phyloP scores from a whole-genome alignment of 2,797 vertebrate species.

The Toxotes lorentzi region DNA sequence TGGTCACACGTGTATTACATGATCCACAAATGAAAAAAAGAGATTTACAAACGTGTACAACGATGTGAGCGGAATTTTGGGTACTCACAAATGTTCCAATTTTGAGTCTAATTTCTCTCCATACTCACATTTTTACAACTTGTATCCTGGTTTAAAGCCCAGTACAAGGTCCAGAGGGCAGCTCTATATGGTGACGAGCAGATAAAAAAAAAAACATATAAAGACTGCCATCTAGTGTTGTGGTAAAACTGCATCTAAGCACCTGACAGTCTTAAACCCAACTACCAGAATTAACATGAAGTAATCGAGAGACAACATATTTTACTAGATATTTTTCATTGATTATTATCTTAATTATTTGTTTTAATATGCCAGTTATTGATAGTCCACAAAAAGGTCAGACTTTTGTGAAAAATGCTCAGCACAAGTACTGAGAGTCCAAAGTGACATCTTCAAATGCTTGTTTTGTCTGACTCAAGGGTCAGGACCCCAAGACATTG shows the following conservation, averaged over 20 bases:
- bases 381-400: background rate
- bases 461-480: background rate
- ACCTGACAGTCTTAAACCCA: background rate
- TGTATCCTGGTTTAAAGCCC: background rate
- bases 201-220: background rate
- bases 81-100: no score
- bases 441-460: background rate
- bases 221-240: constrained; percentile 69
- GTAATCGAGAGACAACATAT: background rate
- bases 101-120: no score
- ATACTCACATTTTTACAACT: constrained; percentile 1
- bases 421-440: background rate
- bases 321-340: no score
- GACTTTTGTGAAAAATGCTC: background rate
- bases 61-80: no score
- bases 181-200: background rate
- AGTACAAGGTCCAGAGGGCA: constrained; percentile 55
- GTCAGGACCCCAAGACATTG: background rate
- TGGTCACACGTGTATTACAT: no score
- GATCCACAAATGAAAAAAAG: no score
- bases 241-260: background rate
- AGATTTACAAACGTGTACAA: no score
- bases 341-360: no score
- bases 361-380: background rate
- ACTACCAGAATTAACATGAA: background rate